phyloP scores from a whole-genome alignment of 2,113 vertebrate genomes.

The Sisor rabdophorus region DNA sequence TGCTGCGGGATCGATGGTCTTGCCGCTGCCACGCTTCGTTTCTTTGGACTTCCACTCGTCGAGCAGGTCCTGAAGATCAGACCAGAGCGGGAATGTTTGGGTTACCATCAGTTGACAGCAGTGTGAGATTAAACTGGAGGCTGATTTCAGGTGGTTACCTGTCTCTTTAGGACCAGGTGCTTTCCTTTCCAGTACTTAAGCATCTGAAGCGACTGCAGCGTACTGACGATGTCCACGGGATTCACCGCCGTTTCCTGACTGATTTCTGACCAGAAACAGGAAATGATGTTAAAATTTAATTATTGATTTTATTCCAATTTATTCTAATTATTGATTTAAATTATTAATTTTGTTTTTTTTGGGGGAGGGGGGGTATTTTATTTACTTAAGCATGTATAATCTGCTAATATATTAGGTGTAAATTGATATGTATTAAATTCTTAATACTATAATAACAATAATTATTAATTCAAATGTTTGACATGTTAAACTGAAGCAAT shows the following conservation, averaged over 20 bases:
- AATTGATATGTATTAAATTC: too few relatives aligned
- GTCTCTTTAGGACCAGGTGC: conserved; percentile 93
- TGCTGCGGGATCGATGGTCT: conserved; percentile 90
- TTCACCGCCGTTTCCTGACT: conserved; percentile 97
- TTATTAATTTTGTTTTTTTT: too few relatives aligned
- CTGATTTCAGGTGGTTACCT: conserved; percentile 64
- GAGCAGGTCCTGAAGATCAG: conserved; percentile 81
- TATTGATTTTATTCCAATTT: too few relatives aligned
- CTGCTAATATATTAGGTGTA: too few relatives aligned
- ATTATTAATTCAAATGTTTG: too few relatives aligned
- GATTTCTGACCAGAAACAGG: conserved; percentile 76
- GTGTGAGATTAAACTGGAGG: too few relatives aligned
- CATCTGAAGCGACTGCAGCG: conserved; percentile 96
- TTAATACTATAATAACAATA: too few relatives aligned
- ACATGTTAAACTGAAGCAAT: too few relatives aligned
- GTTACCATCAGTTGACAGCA: not conserved
- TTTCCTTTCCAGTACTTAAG: conserved; percentile 99
- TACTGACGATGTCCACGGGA: conserved; percentile 96
- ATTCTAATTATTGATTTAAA: too few relatives aligned
- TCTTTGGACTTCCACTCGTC: conserved; percentile 98
- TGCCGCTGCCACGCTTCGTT: conserved; percentile 85
- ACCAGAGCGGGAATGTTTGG: not conserved
- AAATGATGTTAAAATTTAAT: too few relatives aligned
- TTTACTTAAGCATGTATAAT: too few relatives aligned
- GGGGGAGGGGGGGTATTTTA: too few relatives aligned